Evolutionary conservation across 2,113 vertebrate genomes (phyloP), one percentile per base, ranked within the genome.

Genomic region (Psilopogon haemacephalus): DNA sequence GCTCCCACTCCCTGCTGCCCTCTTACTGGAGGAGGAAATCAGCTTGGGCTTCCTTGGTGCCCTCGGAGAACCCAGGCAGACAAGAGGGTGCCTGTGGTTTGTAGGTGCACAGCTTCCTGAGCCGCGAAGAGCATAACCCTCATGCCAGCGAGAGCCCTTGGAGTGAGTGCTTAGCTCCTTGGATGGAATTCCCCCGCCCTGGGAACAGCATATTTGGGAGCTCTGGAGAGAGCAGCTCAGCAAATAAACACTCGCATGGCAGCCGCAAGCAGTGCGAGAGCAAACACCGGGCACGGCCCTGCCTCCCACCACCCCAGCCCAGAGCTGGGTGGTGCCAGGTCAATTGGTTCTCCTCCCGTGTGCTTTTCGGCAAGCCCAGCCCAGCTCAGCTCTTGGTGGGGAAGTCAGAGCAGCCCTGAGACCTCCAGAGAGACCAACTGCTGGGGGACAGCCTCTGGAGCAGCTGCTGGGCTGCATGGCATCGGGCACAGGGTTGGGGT

Each of bases 161-260:
- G 80, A 92, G 74, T 11, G 62, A 69, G 50, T 32, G 48, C 70
- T 82, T 56, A 64, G 24, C 16, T 85, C 28, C 37, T 69, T 60
- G 78, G 89, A 9, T 65, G 77, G 82, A 84, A 94, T 91, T 96
- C 89, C 35, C 59, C n/a, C n/a, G n/a, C n/a, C 73, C 50, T 24
- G 65, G 63, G 77, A 95, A 72, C 58, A 74, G 76, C 13, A 2
- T 75, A 60, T 65, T 40, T 84, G 80, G 28, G 19, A 91, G 65
- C 70, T 86, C 3, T 78, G 83, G 30, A 87, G 94, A 69, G 48
- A 1, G 21, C 33, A 72, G 67, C 35, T 93, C 35, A 33, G 81
- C 35, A 52, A 82, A 84, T 30, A 89, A 92, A 74, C 83, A 92
- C 89, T 92, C 30, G 26, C 76, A 27, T 40, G 26, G 56, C 65